Conservation (phyloP, 2,113 vertebrate genomes). For the Emydocephalus ijimae region DNA sequence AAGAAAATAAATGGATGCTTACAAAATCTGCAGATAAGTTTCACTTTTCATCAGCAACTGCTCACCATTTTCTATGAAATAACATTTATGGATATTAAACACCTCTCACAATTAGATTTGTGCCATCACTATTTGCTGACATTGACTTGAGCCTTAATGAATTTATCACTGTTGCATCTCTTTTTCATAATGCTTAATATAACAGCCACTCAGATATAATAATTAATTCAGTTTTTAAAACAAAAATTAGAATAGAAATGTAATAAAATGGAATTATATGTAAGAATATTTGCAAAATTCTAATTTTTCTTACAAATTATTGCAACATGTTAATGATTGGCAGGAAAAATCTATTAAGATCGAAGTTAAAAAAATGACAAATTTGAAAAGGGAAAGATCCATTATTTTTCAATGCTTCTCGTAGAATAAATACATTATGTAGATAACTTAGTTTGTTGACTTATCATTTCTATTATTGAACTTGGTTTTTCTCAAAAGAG, state of each 20-base stretch:
- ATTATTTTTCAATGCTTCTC: constrained; percentile 5
- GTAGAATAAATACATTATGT: background rate
- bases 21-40: constrained; percentile 30
- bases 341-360: background rate
- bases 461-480: background rate
- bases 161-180: background rate
- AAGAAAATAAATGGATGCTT: constrained; percentile 10
- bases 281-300: background rate
- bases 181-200: background rate
- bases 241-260: background rate
- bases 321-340: background rate
- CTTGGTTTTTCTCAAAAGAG: background rate
- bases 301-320: background rate
- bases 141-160: background rate
- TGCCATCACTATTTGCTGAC: background rate
- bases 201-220: background rate
- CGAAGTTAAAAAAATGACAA: background rate
- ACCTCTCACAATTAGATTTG: background rate
- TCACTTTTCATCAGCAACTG: constrained; percentile 35
- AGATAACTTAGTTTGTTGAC: background rate
- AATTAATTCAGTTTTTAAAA: background rate
- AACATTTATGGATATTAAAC: background rate
- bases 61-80: constrained; percentile 30
- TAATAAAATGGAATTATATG: background rate
- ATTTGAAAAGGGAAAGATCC: background rate